Evolutionary conservation across 2,888 invertebrate species (phyloP), one percentile per base, ranked within the genome.

Genomic region (Cantharis flavilabris): DNA sequence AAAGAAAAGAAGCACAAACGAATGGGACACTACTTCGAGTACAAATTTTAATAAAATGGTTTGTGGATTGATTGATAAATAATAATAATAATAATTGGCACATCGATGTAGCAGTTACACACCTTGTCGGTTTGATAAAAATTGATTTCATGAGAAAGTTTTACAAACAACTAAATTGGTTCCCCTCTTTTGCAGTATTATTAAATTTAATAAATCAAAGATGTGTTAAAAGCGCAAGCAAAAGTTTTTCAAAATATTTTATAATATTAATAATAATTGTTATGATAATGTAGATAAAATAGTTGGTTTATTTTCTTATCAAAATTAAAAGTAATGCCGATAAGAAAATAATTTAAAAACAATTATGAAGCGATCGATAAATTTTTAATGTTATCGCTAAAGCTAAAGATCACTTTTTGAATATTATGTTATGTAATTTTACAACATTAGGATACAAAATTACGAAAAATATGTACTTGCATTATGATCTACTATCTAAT

Each of bases 381-480:
- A 69, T 0, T 30, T 28, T 10, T 18, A 23, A 64, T 16, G 9
- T 73, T 78, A 78, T 76, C 28, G 71, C 76, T 78, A 78, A 62
- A 69, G 18, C 73, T 76, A 78, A 74, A 78, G 78, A 76, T 76
- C 78, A 76, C 76, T 70, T 73, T 49, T 72, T 30, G 70, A 64
- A 75, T 67, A 69, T 77, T 72, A 71, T 14, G 64, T 67, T 71
- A 71, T 18, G 30, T 49, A 65, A 72, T 63, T 67, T 79, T 70
- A 79, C 76, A 76, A 77, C 75, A 70, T 65, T 76, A 76, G 76
- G 75, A 30, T 76, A 79, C 62, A 76, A 76, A 72, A 78, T 76
- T 76, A 78, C 75, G 76, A 76, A 76, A 79, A 80, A 81, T 80
- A 49, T 49, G 49, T 49, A 80, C 73, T 80, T 77, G 79, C 71